Conservation (phyloP, 2,888 invertebrate species). For the Aporophyla nigra region DNA sequence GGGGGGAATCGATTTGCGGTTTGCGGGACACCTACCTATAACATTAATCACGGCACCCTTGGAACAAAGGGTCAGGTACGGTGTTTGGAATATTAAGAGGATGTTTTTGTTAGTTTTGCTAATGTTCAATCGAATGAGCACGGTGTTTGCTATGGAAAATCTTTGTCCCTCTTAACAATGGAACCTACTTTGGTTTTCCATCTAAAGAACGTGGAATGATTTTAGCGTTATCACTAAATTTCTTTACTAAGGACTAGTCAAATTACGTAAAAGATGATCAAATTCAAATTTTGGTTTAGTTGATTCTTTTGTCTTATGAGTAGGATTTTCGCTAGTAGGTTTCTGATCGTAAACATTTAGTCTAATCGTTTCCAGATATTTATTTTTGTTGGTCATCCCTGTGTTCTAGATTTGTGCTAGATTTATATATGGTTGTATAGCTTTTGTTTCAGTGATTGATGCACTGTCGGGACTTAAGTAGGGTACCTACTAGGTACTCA, state of each 20-base stretch:
- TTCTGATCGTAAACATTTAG: background rate
- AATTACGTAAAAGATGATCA: background rate
- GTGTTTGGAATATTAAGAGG: slow-evolving; percentile 35
- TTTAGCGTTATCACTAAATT: background rate
- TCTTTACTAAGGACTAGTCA: background rate
- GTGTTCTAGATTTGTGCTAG: background rate
- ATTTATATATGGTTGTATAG: background rate
- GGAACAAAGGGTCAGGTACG: slow-evolving; percentile 16
- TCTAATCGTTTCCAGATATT: slow-evolving; percentile 7
- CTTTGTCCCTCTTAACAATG: too few species aligned
- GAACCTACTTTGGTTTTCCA: background rate
- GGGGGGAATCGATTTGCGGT: slow-evolving; percentile 35
- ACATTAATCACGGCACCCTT: slow-evolving; percentile 31
- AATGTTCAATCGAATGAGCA: background rate
- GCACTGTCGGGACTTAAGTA: background rate
- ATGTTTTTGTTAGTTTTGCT: slow-evolving; percentile 8
- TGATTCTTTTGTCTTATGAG: background rate
- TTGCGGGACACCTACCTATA: background rate
- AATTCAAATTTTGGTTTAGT: background rate
- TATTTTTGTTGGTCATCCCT: background rate
- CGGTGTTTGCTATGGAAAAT: background rate
- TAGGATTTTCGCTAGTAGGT: background rate
- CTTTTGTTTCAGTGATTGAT: slow-evolving; percentile 24
- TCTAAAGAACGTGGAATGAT: background rate
- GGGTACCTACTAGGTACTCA: background rate